Evolutionary conservation across 2,797 vertebrate genomes (phyloP).

Genomic region (Cuniculus paca): DNA sequence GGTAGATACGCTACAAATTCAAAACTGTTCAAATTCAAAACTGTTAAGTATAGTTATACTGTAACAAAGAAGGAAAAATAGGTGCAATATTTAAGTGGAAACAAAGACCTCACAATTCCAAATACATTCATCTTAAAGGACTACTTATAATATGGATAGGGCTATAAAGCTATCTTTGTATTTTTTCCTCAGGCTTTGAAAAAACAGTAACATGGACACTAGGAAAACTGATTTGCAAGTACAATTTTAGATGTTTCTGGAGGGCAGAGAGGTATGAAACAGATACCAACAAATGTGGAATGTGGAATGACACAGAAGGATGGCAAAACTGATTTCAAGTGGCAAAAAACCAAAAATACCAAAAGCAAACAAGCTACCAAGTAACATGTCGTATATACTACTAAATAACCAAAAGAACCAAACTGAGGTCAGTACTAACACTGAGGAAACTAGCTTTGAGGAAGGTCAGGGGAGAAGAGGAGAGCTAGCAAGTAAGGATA

Average conservation of each 20-base stretch:
- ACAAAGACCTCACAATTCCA: not conserved
- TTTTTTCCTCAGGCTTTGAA: not conserved
- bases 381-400: too few relatives aligned
- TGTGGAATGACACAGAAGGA: not conserved
- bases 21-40: not conserved
- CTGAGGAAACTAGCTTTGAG: not conserved
- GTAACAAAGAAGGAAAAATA: not conserved
- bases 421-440: not conserved
- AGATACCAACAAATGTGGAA: not conserved
- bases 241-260: not conserved
- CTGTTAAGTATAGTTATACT: not conserved
- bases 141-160: not conserved
- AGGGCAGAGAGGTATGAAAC: not conserved
- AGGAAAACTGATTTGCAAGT: not conserved
- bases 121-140: not conserved
- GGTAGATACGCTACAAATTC: not conserved
- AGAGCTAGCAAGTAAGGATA: not conserved
- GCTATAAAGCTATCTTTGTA: conserved; percentile 9
- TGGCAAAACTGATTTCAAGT: not conserved
- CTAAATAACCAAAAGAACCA: not conserved
- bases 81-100: not conserved
- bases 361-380: not conserved
- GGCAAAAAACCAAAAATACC: not conserved
- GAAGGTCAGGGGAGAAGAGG: rapidly evolving
- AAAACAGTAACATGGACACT: not conserved